phyloP scores from a whole-genome alignment of 35 echinoderm and acorn worm species.

The Stichopus chloronotus region DNA sequence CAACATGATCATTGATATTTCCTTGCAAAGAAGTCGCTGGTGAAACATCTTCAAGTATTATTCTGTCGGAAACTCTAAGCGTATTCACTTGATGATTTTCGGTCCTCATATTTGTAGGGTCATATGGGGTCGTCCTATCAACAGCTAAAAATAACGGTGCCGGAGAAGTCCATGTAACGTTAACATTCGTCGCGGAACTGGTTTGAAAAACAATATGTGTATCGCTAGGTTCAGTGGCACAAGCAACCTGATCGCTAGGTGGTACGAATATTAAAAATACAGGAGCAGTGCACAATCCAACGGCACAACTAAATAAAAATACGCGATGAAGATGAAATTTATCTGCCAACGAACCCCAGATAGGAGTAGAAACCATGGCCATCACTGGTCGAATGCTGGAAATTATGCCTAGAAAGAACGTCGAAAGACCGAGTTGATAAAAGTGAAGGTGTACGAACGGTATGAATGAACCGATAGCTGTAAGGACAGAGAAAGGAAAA shows the following conservation, averaged over 20 bases:
- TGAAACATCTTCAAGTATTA: background rate
- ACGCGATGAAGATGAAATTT: constrained; percentile 43
- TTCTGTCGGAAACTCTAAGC: background rate
- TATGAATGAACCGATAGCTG: constrained; percentile 10
- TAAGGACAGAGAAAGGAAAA: background rate
- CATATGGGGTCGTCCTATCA: too few species aligned
- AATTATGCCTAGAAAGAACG: constrained; percentile 42
- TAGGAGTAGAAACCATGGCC: constrained; percentile 14
- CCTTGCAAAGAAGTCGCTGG: background rate
- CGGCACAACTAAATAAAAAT: background rate
- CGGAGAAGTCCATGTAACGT: too few species aligned
- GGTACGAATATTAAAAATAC: constrained; percentile 20
- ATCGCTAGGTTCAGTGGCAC: background rate
- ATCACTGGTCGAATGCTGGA: constrained; percentile 40
- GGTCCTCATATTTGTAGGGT: background rate
- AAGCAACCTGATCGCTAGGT: background rate
- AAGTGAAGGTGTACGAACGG: constrained; percentile 54
- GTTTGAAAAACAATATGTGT: too few species aligned
- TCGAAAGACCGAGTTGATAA: constrained; percentile 25
- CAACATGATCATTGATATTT: background rate
- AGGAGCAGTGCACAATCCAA: background rate
- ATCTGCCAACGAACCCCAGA: constrained; percentile 51
- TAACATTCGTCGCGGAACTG: too few species aligned
- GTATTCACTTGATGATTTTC: background rate
- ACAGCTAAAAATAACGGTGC: too few species aligned